Conservation (phyloP, 2,797 vertebrate genomes). For the Cossypha caffra region DNA sequence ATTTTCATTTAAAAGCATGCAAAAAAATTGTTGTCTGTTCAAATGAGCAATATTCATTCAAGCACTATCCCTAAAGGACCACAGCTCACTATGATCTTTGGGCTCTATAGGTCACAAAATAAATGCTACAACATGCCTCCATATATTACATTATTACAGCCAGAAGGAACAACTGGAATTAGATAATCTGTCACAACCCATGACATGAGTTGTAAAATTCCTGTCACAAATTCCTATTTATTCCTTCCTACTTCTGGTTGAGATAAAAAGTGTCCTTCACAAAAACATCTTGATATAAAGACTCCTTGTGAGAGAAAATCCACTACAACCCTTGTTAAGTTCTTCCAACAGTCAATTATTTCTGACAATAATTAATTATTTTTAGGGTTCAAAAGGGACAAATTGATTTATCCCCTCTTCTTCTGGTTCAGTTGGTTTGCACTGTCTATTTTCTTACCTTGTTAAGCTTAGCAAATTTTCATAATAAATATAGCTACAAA, state of each 20-base stretch:
- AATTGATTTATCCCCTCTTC: neutral
- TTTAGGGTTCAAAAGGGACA: neutral
- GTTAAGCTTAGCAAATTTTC: neutral
- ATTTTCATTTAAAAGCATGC: neutral
- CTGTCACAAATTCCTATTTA: neutral
- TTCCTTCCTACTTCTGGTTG: neutral
- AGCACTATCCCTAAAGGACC: neutral
- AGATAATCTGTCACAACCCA: neutral
- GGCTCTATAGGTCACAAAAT: neutral
- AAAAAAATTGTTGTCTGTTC: neutral
- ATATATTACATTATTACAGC: neutral
- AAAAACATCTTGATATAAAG: neutral
- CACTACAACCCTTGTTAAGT: neutral
- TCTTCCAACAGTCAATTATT: neutral
- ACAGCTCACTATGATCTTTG: neutral
- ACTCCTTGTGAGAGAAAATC: neutral
- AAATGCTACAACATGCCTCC: neutral
- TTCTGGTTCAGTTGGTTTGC: neutral
- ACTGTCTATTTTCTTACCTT: neutral
- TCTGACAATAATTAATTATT: neutral
- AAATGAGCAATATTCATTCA: neutral
- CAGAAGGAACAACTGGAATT: neutral
- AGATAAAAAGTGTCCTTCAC: neutral
- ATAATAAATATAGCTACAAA: neutral
- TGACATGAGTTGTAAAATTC: neutral